Evolutionary conservation across 2,797 vertebrate species (phyloP).

Genomic region (Helarctos malayanus): DNA sequence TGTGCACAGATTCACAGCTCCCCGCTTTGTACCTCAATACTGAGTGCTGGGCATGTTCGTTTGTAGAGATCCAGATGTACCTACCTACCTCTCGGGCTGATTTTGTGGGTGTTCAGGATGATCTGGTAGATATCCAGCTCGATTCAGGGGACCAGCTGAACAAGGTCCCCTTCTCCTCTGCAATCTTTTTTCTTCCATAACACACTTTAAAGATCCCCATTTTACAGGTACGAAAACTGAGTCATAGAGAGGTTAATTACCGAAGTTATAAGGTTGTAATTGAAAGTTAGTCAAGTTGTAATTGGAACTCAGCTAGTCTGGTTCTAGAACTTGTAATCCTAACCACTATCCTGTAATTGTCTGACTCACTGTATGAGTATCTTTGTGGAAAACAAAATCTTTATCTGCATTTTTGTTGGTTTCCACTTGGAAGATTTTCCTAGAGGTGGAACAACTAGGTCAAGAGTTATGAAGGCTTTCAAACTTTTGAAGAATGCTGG

Average conservation of each 20-base stretch:
- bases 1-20: too few species aligned
- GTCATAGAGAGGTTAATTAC: background rate
- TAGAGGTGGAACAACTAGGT: background rate
- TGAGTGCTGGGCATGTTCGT: too few species aligned
- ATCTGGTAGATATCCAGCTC: too few species aligned
- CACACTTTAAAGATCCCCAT: background rate
- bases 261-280: background rate
- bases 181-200: background rate
- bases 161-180: too few species aligned
- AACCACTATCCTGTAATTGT: background rate
- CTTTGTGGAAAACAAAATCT: background rate
- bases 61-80: too few species aligned
- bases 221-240: slow-evolving; percentile 41
- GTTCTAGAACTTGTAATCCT: background rate
- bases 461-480: background rate
- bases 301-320: background rate
- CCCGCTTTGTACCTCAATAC: too few species aligned
- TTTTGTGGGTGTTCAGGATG: too few species aligned
- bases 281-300: background rate
- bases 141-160: too few species aligned
- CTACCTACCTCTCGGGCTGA: too few species aligned
- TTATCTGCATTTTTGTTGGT: slow-evolving; percentile 45
- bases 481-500: background rate
- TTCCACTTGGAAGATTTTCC: slow-evolving; percentile 19
- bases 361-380: background rate